Base-by-base conservation (phyloP, 2,888 invertebrate genomes). In the Drosophila tripunctata region DNA sequence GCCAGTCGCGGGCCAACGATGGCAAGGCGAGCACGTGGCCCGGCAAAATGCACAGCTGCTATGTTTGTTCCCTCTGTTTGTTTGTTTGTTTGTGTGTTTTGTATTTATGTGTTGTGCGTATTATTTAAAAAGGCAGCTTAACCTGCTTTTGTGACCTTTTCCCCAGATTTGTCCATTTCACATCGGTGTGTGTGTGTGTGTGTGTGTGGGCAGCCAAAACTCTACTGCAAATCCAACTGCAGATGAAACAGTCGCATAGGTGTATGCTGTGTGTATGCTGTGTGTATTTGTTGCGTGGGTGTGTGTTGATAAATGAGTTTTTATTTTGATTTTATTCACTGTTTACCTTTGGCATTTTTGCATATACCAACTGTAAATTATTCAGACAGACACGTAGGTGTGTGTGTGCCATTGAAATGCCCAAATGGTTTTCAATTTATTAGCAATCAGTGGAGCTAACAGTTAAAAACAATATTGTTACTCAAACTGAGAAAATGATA, bases 121-220 rank as follows among this genome's bases (percentile, higher is more conserved):
- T 77, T 80, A 80, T 81, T 81, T 84, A 78, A 78, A 75, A 84
- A 81, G 69, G 69, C 84, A 78, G 82, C 82, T 83, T 85, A 83
- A 83, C 85, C 82, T 79, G 85, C 85, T 83, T 85, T 85, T 77
- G 75, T 79, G 85, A 85, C 82, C 82, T 85, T 85, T 83, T 85
- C 76, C 78, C 77, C 80, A 69, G 78, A 75, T 75, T 79, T 82
- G 79, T 82, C 67, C 80, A 69, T 54, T 67, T 73, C 43, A 27
- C 15, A 27, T 38, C 38, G 38, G 2, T 19, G 17, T n/a, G 60
- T 65, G 55, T 75, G 17, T n/a, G 60, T 65, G 55, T 75, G 67
- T 67, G 67, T 65, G 45, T 43, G 33, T 21, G 45, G 55, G 15
- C 43, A 24, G 22, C 41, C 43, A 22, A 40, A 57, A 54, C 22